These are phyloP conservation scores for Columba livia DNA, from an alignment of 2,113 vertebrate genomes.

Conservation along the genomic window DNA sequence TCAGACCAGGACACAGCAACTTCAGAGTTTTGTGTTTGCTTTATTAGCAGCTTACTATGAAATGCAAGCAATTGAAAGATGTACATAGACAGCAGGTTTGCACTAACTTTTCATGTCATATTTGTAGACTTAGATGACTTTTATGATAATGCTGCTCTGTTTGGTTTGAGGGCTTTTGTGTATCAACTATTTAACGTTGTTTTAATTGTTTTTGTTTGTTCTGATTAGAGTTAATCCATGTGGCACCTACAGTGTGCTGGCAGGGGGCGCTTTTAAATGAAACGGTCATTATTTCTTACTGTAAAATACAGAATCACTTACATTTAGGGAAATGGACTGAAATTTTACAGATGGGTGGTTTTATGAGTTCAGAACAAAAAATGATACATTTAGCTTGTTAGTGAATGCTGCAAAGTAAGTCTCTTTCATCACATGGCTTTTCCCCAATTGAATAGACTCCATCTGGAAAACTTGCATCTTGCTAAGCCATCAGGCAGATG, in stretches of 20 bases:
- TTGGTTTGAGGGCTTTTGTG: slow-evolving; percentile 5
- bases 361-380: slow-evolving; percentile 17
- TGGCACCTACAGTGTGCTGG: slow-evolving; percentile 22
- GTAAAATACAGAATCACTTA: neutral
- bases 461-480: neutral
- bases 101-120: slow-evolving; percentile 38
- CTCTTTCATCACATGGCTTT: neutral
- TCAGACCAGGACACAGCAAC: neutral
- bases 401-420: neutral
- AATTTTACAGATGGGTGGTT: slow-evolving; percentile 46
- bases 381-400: neutral
- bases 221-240: slow-evolving; percentile 48
- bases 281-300: slow-evolving; percentile 40
- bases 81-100: slow-evolving; percentile 11
- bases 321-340: slow-evolving; percentile 23
- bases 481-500: neutral
- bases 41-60: neutral
- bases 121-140: slow-evolving; percentile 47
- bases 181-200: slow-evolving; percentile 39
- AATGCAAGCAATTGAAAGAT: neutral
- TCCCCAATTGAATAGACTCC: neutral
- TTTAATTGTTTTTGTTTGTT: slow-evolving; percentile 57
- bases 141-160: slow-evolving; percentile 26
- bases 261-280: slow-evolving; percentile 42
- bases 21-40: slow-evolving; percentile 1